Conservation (phyloP, 1,140 invertebrate genomes). For the Hydropsyche tenuis region DNA sequence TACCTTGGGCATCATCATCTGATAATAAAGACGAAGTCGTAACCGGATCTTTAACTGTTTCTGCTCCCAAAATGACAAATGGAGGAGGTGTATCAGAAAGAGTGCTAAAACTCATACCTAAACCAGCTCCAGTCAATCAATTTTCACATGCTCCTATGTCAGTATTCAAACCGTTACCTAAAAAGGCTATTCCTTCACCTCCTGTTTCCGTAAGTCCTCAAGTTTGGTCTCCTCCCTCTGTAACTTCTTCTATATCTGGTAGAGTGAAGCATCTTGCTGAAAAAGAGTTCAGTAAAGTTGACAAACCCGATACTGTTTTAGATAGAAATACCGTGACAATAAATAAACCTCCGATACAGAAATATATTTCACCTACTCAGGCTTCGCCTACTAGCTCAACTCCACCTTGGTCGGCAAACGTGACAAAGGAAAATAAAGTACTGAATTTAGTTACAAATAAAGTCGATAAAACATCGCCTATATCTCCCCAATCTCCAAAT, state of each 20-base stretch:
- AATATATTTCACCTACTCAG: background rate
- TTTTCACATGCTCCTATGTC: constrained; percentile 76
- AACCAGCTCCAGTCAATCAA: constrained; percentile 68
- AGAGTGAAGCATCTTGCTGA: constrained; percentile 52
- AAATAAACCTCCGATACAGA: constrained; percentile 41
- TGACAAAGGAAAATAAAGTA: constrained; percentile 56
- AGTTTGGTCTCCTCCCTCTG: constrained; percentile 61
- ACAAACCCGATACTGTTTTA: constrained; percentile 22
- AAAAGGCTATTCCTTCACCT: constrained; percentile 57
- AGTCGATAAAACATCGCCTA: constrained; percentile 57
- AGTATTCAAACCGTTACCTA: constrained; percentile 68
- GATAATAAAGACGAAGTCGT: constrained; percentile 54
- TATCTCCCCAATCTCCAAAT: constrained; percentile 39
- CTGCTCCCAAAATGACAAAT: constrained; percentile 51
- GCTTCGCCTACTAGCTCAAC: constrained; percentile 44
- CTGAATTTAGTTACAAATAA: constrained; percentile 57
- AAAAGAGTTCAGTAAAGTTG: constrained; percentile 30
- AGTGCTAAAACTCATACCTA: constrained; percentile 56
- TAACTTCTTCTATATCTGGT: constrained; percentile 57
- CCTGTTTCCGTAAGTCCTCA: constrained; percentile 52
- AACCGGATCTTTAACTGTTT: constrained; percentile 59
- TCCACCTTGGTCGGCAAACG: constrained; percentile 54
- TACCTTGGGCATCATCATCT: constrained; percentile 55
- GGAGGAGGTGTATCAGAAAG: constrained; percentile 23
- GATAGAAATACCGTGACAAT: constrained; percentile 31